Evolutionary conservation across 1,140 invertebrate species (phyloP).

Genomic region (Holotrichia oblita): DNA sequence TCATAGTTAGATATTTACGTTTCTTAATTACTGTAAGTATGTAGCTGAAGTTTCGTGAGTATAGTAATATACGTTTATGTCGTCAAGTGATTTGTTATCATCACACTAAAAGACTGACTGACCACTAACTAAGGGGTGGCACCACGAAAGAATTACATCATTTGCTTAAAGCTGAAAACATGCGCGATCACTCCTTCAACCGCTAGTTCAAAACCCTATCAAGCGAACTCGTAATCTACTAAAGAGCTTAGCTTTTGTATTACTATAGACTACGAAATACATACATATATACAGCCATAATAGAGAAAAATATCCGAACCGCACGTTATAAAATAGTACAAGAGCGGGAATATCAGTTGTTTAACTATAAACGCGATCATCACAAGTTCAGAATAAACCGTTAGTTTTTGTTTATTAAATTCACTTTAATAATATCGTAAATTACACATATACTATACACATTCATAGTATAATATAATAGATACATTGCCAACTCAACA

Average conservation of each 20-base stretch:
- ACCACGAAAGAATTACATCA: not conserved
- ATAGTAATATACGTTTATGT: not conserved
- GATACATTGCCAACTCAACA: conserved; percentile 36
- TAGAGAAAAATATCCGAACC: no score
- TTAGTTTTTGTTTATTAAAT: not conserved
- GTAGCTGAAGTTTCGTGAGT: no score
- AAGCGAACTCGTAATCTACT: not conserved
- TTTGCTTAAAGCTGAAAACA: not conserved
- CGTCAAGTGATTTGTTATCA: not conserved
- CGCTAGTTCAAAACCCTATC: not conserved
- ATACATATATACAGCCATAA: no score
- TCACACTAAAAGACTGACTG: not conserved
- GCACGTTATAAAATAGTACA: no score
- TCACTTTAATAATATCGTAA: not conserved
- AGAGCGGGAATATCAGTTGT: no score
- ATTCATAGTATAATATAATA: not conserved
- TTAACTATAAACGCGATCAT: no score
- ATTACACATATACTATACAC: not conserved
- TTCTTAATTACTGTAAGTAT: no score
- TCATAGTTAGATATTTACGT: no score
- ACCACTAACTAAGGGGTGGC: not conserved
- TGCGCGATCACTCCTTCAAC: conserved; percentile 2
- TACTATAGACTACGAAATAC: not conserved
- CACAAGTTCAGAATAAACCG: no score
- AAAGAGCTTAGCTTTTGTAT: not conserved